Conservation (phyloP, 1,140 invertebrate species). For the Drosophila oshimai region DNA sequence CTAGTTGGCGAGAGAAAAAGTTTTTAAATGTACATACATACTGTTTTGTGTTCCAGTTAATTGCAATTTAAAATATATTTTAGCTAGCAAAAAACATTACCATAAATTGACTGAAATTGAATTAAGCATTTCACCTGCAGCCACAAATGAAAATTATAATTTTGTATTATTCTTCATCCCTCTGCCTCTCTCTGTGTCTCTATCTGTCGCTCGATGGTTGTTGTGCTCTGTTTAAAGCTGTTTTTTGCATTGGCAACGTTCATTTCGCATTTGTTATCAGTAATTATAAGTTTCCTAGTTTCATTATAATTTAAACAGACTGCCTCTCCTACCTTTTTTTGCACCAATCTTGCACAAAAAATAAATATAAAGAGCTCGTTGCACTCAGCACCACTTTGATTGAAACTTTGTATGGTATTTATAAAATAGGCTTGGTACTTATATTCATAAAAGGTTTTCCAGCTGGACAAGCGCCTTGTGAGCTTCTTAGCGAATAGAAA, state of each 20-base stretch:
- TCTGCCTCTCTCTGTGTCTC: conserved; percentile 6
- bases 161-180: conserved; percentile 24
- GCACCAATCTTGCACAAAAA: conserved; percentile 34
- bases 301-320: conserved; percentile 27
- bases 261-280: conserved; percentile 39
- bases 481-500: not conserved
- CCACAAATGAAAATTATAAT: conserved; percentile 38
- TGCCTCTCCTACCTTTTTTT: not conserved
- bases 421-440: not conserved
- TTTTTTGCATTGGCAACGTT: conserved; percentile 32
- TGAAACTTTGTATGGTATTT: not conserved
- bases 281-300: conserved; percentile 57
- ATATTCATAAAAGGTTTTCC: conserved; percentile 4
- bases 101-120: conserved; percentile 37
- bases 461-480: conserved; percentile 10
- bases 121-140: conserved; percentile 73
- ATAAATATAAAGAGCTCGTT: conserved; percentile 7
- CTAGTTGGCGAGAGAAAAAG: conserved; percentile 39
- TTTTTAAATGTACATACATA: conserved; percentile 11
- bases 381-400: conserved; percentile 31
- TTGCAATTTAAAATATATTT: conserved; percentile 56
- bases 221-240: conserved; percentile 27
- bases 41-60: conserved; percentile 39
- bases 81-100: conserved; percentile 26
- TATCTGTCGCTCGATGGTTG: conserved; percentile 28